A percentile compares a stretch with the other conserved stretches of the same genome.
Evolutionary conservation across 2,888 invertebrate genomes (phyloP).

Genomic region (Chrysodeixis includens): DNA sequence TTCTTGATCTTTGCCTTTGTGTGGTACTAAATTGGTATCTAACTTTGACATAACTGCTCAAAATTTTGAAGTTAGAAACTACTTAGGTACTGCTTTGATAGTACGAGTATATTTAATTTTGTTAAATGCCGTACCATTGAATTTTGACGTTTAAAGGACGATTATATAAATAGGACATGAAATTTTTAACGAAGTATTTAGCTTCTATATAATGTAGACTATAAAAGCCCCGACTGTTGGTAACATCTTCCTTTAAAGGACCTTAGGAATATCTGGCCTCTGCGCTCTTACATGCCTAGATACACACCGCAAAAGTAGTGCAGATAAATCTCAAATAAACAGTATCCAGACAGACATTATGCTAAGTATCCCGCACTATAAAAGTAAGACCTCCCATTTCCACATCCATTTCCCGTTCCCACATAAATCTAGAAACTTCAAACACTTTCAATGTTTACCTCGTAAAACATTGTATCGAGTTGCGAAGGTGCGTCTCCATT

Average conservation of each 20-base stretch:
- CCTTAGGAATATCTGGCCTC: no score
- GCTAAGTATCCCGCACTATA: background rate
- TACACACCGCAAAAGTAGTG: background rate
- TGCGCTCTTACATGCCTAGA: no score
- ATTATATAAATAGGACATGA: no score
- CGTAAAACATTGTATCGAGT: slow-evolving; percentile 33
- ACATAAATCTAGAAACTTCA: slow-evolving; percentile 37
- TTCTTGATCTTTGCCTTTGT: slow-evolving; percentile 14
- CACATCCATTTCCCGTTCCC: slow-evolving; percentile 5
- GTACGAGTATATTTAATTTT: background rate
- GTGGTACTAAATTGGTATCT: background rate
- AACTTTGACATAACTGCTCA: background rate
- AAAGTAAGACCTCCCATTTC: slow-evolving; percentile 10
- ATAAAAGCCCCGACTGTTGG: no score
- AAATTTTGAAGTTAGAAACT: background rate
- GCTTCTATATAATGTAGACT: no score
- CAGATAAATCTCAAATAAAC: slow-evolving; percentile 1
- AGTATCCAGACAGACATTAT: slow-evolving; percentile 1
- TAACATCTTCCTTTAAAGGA: no score
- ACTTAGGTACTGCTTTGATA: background rate
- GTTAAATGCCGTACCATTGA: no score
- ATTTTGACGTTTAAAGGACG: no score
- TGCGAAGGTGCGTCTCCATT: slow-evolving; percentile 6
- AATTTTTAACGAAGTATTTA: no score
- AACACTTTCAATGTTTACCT: slow-evolving; percentile 42